phyloP scores from a whole-genome alignment of 1,140 invertebrate species.

The Lerema accius region DNA sequence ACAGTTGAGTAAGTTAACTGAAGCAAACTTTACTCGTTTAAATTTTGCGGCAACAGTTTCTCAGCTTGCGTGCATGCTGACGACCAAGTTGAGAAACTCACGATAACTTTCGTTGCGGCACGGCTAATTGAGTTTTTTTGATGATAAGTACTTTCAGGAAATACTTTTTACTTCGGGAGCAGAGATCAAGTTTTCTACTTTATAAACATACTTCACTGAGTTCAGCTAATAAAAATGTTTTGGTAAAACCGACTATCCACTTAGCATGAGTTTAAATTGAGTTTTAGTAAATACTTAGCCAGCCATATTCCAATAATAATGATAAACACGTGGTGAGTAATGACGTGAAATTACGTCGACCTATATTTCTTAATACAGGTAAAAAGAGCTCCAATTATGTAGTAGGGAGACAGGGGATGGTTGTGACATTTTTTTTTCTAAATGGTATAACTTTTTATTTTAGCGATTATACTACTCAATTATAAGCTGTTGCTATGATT shows the following conservation, averaged over 20 bases:
- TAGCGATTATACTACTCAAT: too few relatives aligned
- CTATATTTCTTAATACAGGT: too few relatives aligned
- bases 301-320: too few relatives aligned
- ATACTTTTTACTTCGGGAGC: conserved; percentile 5
- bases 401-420: too few relatives aligned
- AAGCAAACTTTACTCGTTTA: conserved; percentile 79
- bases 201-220: not conserved
- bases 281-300: not conserved
- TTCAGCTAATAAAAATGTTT: too few relatives aligned
- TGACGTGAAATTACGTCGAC: too few relatives aligned
- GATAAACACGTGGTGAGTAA: too few relatives aligned
- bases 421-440: too few relatives aligned
- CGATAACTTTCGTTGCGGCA: conserved; percentile 62
- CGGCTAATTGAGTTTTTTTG: conserved; percentile 59
- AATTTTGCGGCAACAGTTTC: conserved; percentile 71
- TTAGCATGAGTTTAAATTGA: not conserved
- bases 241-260: too few relatives aligned
- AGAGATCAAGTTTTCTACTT: not conserved
- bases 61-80: conserved; percentile 61
- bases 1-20: conserved; percentile 65
- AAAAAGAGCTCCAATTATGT: too few relatives aligned
- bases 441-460: too few relatives aligned
- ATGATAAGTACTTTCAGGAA: conserved; percentile 6
- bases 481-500: too few relatives aligned
- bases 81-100: conserved; percentile 54